Conservation (phyloP, 2,797 vertebrate genomes). For the Acanthornis magna region DNA sequence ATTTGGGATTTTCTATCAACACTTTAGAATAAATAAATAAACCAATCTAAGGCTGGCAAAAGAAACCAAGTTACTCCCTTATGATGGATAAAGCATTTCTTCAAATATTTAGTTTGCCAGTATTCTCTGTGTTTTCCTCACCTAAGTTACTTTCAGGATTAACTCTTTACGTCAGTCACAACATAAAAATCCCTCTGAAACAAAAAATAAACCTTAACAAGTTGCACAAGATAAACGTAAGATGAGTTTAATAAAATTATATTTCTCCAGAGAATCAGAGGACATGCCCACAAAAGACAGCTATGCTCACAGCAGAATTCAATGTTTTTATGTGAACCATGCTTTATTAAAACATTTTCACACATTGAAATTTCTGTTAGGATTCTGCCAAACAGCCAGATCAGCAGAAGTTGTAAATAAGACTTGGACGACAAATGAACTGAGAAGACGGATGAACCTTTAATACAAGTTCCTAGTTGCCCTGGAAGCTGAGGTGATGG, state of each 20-base stretch:
- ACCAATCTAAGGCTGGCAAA: background rate
- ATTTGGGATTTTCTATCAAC: background rate
- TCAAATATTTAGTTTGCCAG: background rate
- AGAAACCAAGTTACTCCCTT: background rate
- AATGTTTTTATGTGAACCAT: background rate
- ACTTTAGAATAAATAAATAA: background rate
- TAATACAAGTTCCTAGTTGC: background rate
- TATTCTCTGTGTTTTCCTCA: background rate
- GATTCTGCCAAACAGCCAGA: background rate
- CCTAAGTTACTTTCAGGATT: constrained; percentile 5
- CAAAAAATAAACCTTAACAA: constrained; percentile 2
- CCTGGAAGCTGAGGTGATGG: background rate
- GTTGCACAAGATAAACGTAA: background rate
- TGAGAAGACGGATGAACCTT: background rate
- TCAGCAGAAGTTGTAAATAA: background rate
- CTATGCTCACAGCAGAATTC: background rate
- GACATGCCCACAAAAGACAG: background rate
- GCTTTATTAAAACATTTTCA: constrained; percentile 18
- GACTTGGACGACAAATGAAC: background rate
- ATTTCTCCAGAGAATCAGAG: background rate
- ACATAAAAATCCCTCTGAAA: background rate
- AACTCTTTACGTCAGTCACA: background rate
- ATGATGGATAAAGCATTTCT: background rate
- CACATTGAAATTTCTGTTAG: background rate
- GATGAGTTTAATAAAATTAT: background rate